Conservation (phyloP, 1,140 invertebrate species). For the Panagrolaimus sp. region DNA sequence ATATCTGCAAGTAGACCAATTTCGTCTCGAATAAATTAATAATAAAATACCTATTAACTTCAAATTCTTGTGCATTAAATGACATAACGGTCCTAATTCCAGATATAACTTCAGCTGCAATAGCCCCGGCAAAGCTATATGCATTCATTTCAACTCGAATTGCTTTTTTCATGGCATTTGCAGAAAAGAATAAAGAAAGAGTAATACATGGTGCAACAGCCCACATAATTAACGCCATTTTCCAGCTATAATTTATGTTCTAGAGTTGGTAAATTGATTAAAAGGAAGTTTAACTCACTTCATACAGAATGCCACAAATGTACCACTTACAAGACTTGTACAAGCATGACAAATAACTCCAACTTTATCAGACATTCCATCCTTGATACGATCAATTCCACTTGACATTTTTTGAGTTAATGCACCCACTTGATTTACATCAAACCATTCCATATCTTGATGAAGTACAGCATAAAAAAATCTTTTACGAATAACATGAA, state of each 20-base stretch:
- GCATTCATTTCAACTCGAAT: conserved; percentile 71
- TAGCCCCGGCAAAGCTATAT: conserved; percentile 70
- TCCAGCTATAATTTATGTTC: conserved; percentile 30
- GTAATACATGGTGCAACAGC: conserved; percentile 42
- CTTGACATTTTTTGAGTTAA: conserved; percentile 27
- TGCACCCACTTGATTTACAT: conserved; percentile 18
- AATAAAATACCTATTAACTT: conserved; percentile 57
- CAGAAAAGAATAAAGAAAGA: conserved; percentile 40
- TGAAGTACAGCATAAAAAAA: conserved; percentile 13
- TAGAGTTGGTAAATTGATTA: too few species aligned
- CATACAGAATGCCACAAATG: conserved; percentile 21
- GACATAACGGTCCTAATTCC: conserved; percentile 73
- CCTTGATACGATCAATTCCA: conserved; percentile 26
- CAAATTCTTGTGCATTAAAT: conserved; percentile 72
- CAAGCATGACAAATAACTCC: conserved; percentile 22
- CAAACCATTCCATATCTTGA: conserved; percentile 23
- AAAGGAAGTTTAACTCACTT: too few species aligned
- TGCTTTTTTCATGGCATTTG: conserved; percentile 14
- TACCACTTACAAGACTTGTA: conserved; percentile 13
- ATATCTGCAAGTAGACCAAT: background rate
- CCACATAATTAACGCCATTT: conserved; percentile 48
- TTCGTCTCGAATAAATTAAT: too few species aligned
- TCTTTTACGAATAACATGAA: conserved; percentile 9
- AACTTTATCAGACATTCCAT: conserved; percentile 58
- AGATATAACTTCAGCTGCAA: conserved; percentile 74